Percentiles rank a stretch among this genome's conserved stretches.
Conservation (phyloP, 1,140 invertebrate species). For the Homarus americanus region DNA sequence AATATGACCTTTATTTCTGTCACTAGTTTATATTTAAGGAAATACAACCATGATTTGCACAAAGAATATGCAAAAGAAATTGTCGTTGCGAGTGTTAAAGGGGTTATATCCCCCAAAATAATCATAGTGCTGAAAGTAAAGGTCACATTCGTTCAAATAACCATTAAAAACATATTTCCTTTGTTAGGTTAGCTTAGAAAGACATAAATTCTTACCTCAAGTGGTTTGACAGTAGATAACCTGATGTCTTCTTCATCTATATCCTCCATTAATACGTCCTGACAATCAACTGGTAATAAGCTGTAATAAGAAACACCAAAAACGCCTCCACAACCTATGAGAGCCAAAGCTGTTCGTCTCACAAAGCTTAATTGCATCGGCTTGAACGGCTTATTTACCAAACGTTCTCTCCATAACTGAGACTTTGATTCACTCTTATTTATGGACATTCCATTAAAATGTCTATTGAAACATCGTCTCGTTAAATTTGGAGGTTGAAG, state of each 20-base stretch:
- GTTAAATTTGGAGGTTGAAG: background rate
- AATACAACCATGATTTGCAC: too few species aligned
- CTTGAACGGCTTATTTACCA: background rate
- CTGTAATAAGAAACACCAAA: background rate
- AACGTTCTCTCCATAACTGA: background rate
- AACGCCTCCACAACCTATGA: background rate
- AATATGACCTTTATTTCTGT: too few species aligned
- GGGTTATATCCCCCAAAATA: too few species aligned
- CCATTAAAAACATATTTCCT: too few species aligned
- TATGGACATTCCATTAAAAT: background rate
- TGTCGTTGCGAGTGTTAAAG: too few species aligned
- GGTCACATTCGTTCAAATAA: too few species aligned
- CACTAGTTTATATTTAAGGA: too few species aligned
- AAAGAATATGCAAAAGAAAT: too few species aligned
- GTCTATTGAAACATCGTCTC: background rate
- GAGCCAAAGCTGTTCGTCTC: background rate
- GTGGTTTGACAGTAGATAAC: background rate
- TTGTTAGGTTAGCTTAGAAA: too few species aligned
- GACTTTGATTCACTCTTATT: background rate
- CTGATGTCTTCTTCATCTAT: background rate
- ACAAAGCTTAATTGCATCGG: background rate
- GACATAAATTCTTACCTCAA: background rate
- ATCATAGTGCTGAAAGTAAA: too few species aligned
- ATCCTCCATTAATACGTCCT: background rate
- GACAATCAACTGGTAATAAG: background rate